phyloP scores from a whole-genome alignment of 2,113 vertebrate genomes.

The Toxostoma redivivum region DNA sequence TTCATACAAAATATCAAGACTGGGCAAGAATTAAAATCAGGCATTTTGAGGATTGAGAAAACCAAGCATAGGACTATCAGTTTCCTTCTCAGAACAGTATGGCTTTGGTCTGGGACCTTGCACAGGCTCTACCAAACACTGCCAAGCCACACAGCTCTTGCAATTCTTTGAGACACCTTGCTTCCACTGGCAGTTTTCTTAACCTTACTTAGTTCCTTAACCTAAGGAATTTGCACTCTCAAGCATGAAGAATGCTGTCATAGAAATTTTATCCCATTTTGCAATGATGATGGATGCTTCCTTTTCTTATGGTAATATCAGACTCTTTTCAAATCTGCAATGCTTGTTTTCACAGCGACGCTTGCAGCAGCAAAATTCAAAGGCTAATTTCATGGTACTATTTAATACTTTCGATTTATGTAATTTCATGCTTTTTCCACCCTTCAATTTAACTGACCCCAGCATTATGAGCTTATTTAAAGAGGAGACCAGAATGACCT shows the following conservation, averaged over 20 bases:
- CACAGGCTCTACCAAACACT: not conserved
- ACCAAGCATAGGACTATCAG: accelerated
- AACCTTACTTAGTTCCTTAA: not conserved
- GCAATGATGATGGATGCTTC: not conserved
- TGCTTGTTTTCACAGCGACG: not conserved
- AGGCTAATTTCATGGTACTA: not conserved
- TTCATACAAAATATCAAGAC: not conserved
- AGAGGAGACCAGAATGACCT: not conserved
- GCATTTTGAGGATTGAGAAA: not conserved
- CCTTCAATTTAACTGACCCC: not conserved
- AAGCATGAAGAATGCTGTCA: not conserved
- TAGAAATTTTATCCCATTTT: not conserved
- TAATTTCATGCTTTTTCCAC: not conserved
- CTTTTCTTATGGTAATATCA: not conserved
- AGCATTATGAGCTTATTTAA: not conserved
- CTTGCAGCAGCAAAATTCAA: not conserved
- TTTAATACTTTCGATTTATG: not conserved
- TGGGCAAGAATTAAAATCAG: not conserved
- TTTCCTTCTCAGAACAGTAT: not conserved
- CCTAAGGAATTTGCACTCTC: not conserved
- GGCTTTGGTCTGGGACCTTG: not conserved
- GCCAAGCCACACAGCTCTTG: not conserved
- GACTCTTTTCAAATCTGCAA: not conserved
- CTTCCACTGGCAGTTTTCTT: not conserved
- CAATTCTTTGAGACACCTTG: not conserved